Base-by-base conservation (phyloP, 2,113 vertebrate species). In the Pycnonotus jocosus region DNA sequence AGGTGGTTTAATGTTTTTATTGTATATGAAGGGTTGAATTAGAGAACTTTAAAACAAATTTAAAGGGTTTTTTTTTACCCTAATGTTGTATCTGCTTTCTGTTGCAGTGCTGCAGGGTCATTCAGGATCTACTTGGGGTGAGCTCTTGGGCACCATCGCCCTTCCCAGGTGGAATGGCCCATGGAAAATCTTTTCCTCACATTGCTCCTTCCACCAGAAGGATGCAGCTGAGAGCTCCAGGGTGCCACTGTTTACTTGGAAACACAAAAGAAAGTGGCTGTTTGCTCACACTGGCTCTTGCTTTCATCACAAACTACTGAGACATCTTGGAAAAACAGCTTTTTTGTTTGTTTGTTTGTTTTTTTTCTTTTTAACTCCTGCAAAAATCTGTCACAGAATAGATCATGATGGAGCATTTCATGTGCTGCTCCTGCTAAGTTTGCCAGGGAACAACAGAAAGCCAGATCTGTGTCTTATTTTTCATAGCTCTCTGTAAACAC, bases 191-290 rank as follows among this genome's bases (percentile, higher is more conserved):
- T 91, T 79, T 40, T 89, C 22, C 65, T 69, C 64, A 30, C 38
- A 38, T 38, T 57, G 33, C 58, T 87, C 58, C 58, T 93, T 84
- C 62, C 50, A 93, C 45, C 33, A 42, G 45, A 62, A 76, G 62
- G 86, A 90, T 77, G 83, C 77, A 86, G 69, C 70, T 93, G 82
- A 94, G 74, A 95, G 66, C 65, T 91, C 23, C 54, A 79, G 56
- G 37, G 19, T 70, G 66, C 42, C 72, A 50, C 47, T 82, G 24
- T 81, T 92, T 53, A 22, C 88, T 71, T 76, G 91, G 60, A 82
- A 96, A 66, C 79, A 82, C 30, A 54, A 48, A 85, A 78, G 57
- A 40, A 62, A 66, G 38, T 6, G 30, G n/a, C 1, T 78, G 42
- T 44, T 91, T 69, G 31, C 38, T 73, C 40, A 62, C 33, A n/a